Evolutionary conservation across 2,888 invertebrate species (phyloP).

Genomic region (Chloromyia formosa): DNA sequence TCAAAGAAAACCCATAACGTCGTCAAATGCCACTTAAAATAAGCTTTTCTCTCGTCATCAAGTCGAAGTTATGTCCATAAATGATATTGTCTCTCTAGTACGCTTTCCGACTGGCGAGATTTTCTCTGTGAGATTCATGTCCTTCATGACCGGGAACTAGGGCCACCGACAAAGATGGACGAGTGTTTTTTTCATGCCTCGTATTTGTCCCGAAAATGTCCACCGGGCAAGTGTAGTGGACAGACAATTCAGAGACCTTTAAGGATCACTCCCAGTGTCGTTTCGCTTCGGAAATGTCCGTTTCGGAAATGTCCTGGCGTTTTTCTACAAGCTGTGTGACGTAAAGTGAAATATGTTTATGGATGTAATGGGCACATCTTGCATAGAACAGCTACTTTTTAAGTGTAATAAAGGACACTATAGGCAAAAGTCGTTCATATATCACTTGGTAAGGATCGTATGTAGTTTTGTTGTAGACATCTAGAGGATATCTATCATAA

Average conservation of each 20-base stretch:
- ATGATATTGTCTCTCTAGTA: slow-evolving; percentile 2
- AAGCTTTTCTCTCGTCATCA: slow-evolving; percentile 18
- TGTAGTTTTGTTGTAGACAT: slow-evolving; percentile 14
- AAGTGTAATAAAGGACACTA: slow-evolving; percentile 33
- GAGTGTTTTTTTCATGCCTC: slow-evolving; percentile 9
- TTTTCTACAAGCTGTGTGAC: too few relatives aligned
- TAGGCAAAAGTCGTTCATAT: slow-evolving; percentile 23
- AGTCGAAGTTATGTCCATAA: neutral
- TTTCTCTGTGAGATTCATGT: neutral
- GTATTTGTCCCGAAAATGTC: neutral
- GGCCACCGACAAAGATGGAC: neutral
- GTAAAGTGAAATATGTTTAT: slow-evolving; percentile 32
- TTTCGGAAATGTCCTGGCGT: neutral
- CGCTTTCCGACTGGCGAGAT: neutral
- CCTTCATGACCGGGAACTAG: too few relatives aligned
- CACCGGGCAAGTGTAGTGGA: too few relatives aligned
- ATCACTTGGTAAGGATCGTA: slow-evolving; percentile 3
- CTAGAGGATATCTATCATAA: slow-evolving; percentile 16
- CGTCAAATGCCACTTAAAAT: slow-evolving; percentile 38
- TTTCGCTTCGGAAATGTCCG: too few relatives aligned
- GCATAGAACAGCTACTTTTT: slow-evolving; percentile 14
- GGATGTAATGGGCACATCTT: slow-evolving; percentile 24
- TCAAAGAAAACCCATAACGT: slow-evolving; percentile 28
- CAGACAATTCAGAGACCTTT: too few relatives aligned
- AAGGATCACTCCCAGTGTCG: too few relatives aligned